Evolutionary conservation across 2,113 vertebrate genomes (phyloP), one percentile per base, ranked within the genome.

Genomic region (Dicentrarchus labrax): DNA sequence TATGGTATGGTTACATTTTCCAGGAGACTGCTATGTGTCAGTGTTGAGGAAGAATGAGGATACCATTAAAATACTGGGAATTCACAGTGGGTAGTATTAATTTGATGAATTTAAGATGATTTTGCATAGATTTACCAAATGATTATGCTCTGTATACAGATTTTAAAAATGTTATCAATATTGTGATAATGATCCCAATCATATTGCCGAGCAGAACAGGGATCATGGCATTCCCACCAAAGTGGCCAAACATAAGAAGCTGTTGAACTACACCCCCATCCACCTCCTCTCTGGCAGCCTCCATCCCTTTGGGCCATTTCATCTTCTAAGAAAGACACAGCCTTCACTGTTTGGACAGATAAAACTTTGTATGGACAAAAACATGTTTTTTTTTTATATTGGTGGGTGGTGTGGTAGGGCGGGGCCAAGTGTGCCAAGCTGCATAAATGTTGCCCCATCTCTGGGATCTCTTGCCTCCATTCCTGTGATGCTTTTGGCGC

Each of bases 401-500:
- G 47, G 45, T 62, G 79, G 73, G 50, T 36, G 67, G 60, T 6
- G 39, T 76, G 38, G 65, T 21, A 50, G 76, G 47, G 80, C 13
- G 36, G 53, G 62, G 47, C 50, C 53, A 12, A 43, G 73, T 12
- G 57, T 65, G 70, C 76, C 50, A 74, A 41, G 70, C 74, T 73
- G 72, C 57, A 78, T 78, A 86, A 85, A 85, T 57, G 76, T 86
- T 89, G 82, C 88, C 78, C 80, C 89, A 86, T 93, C 89, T 88
- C 77, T 56, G 54, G 72, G 84, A 86, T 92, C 82, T 85, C 83
- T 87, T 12, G 68, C 86, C 87, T 83, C 84, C 86, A 94, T 94
- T 94, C 88, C 70, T 91, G 87, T 38, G 70, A 94, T 86, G 90
- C 86, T 93, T 92, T 50, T 76, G 90, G 90, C 85, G 17, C 84